A percentile compares a stretch with the other conserved stretches of the same genome.
phyloP scores from a whole-genome alignment of 37 sponge, comb jelly and placozoan species.

The Cliona cf. orientalis region DNA sequence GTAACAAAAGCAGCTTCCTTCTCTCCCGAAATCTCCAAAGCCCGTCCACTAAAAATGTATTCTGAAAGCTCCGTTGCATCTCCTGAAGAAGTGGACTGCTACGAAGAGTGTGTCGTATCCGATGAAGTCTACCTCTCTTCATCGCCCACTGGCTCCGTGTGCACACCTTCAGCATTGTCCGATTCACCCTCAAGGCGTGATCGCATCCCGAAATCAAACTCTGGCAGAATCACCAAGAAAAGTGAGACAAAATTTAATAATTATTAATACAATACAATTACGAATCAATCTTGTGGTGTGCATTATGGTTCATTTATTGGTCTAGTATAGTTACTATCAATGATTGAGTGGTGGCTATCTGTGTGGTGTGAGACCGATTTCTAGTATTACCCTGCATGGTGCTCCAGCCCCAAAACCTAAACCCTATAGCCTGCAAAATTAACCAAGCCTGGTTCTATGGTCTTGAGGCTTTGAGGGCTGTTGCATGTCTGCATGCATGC shows the following conservation, averaged over 20 bases:
- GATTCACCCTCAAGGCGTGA: neutral
- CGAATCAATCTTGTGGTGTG: neutral
- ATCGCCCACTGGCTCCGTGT: neutral
- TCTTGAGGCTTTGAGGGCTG: too few species aligned
- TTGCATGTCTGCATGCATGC: too few species aligned
- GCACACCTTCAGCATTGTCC: neutral
- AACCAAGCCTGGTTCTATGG: too few species aligned
- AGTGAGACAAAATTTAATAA: neutral
- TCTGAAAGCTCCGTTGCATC: constrained; percentile 18
- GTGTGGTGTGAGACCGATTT: neutral
- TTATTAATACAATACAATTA: neutral
- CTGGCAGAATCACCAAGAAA: constrained; percentile 35
- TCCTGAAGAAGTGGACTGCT: constrained; percentile 29
- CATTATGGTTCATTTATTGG: neutral
- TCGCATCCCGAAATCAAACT: neutral
- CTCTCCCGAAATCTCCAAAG: too few species aligned
- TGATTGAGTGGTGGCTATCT: neutral
- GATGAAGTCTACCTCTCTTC: neutral
- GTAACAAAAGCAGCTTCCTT: neutral
- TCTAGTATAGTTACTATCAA: neutral
- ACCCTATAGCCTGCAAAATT: too few species aligned
- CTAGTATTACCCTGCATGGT: too few species aligned
- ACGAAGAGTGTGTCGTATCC: constrained; percentile 37
- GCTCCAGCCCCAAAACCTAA: too few species aligned
- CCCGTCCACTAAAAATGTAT: constrained; percentile 7